Evolutionary conservation across 2,113 vertebrate species (phyloP).

Genomic region (Eulacestoma nigropectus): DNA sequence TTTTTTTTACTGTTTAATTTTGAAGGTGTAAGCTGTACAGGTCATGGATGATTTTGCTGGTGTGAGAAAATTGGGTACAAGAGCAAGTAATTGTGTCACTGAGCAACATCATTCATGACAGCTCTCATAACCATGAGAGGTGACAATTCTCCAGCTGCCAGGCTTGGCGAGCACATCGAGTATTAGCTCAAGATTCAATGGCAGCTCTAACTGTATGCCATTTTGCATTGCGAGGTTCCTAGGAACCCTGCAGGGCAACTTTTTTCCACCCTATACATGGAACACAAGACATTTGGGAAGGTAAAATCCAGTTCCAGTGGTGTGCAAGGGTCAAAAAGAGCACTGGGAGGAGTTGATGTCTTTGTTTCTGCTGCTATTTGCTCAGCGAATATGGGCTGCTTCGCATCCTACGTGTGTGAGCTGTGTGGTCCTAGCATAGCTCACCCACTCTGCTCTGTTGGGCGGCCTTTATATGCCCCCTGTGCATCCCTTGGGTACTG

Average conservation of each 20-base stretch:
- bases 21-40: background rate
- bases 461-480: background rate
- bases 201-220: background rate
- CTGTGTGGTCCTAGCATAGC: background rate
- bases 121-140: background rate
- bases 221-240: background rate
- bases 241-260: background rate
- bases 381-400: background rate
- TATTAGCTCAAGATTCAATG: background rate
- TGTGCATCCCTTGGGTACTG: background rate
- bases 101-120: background rate
- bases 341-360: background rate
- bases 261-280: fast-evolving
- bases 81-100: background rate
- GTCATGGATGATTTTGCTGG: background rate
- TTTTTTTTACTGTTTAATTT: background rate
- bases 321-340: background rate
- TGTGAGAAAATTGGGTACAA: background rate
- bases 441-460: background rate
- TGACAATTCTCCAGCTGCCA: background rate
- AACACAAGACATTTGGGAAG: background rate
- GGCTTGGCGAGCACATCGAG: fast-evolving
- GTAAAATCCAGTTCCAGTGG: background rate
- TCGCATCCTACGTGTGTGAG: background rate
- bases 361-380: background rate